Base-by-base conservation (phyloP, 2,888 invertebrate genomes). In the Aspidapion aeneum region DNA sequence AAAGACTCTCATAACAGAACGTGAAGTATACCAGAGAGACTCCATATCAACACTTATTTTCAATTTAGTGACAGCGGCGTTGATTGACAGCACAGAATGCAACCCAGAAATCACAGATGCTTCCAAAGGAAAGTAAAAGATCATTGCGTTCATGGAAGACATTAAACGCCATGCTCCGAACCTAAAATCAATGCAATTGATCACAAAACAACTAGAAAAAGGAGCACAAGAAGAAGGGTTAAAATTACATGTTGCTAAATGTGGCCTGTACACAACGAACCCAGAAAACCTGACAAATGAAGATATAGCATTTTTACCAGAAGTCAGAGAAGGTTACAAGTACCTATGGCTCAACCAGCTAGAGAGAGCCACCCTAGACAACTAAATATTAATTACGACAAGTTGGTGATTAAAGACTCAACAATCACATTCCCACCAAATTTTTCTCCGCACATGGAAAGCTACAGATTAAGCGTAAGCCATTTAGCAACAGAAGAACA, bases 81-180 rank as follows among this genome's bases (percentile, higher is more conserved):
- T 68, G 9, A 49, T 70, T 7, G 21, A 61, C 1, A 60, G 65
- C 21, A 54, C 65, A 1, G 62, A 60, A 18, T 18, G 17, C 9
- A 51, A 21, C n/a, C 63, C 51, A 17, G 57, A 56, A 1, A 63
- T 63, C 16, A 56, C 7, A 16, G 18, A 21, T 19, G 21, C 2
- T 7, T 18, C 60, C 20, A 60, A 21, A 18, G 61, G 61, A 17
- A 56, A 57, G 20, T 60, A 60, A 1, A n/a, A 21, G 48, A 63
- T 55, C 48, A 21, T 65, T 1, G 68, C 65, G 1, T 69, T 48
- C 61, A 69, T 69, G 68, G 69, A 69, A 18, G 67, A 69, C 62
- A 55, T 61, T 1, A 52, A 52, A 19, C n/a, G 52, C 18, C 52
- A 52, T n/a, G 52, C 52, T 5, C 52, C 52, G 5, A 52, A 17